These are phyloP conservation scores for Cepphus grylle DNA, from an alignment of 2,113 vertebrate species.

Conservation along the genomic window DNA sequence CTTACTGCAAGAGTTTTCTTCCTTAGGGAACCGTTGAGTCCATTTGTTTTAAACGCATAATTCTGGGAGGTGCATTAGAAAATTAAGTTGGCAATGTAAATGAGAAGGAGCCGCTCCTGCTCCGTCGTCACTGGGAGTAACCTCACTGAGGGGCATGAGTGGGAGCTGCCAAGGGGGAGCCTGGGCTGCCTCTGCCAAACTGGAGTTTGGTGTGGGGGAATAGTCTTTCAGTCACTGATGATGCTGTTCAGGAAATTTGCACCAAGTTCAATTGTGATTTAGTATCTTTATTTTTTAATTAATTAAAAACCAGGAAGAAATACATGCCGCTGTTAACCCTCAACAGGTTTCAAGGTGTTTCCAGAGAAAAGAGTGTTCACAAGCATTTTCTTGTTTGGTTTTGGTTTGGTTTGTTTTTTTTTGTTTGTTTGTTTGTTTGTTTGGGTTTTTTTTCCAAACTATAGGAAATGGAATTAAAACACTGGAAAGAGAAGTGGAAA, in stretches of 20 bases:
- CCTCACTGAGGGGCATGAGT: background rate
- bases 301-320: background rate
- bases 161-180: background rate
- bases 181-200: background rate
- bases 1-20: background rate
- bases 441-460: background rate
- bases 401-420: no score
- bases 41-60: background rate
- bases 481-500: background rate
- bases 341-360: background rate
- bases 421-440: background rate
- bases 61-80: background rate
- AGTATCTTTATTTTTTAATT: background rate
- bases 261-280: background rate
- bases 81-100: background rate
- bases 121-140: background rate
- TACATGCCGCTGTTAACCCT: background rate
- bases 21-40: background rate
- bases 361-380: background rate
- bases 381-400: background rate
- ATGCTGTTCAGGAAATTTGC: background rate
- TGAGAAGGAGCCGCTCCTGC: background rate
- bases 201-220: background rate
- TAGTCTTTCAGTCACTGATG: background rate
- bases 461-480: background rate